phyloP scores from a whole-genome alignment of 64 coral and sea anemone species.

The Actinia tenebrosa region DNA sequence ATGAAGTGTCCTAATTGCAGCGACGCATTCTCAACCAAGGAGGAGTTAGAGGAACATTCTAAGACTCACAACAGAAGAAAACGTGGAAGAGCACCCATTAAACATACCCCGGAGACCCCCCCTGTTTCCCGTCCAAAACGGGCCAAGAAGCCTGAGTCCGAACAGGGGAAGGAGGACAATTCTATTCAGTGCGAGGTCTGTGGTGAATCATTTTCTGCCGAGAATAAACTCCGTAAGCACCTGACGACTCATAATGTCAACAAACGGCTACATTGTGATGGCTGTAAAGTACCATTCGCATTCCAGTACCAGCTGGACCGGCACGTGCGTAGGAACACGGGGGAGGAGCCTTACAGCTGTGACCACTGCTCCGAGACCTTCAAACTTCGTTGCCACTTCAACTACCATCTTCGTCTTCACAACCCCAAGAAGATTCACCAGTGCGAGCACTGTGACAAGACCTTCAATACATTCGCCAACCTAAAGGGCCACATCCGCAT shows the following conservation, averaged over 20 bases:
- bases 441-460: slow-evolving; percentile 17
- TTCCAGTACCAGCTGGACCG: slow-evolving; percentile 27
- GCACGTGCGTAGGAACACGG: slow-evolving; percentile 10
- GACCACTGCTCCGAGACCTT: slow-evolving; percentile 11
- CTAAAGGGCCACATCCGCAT: slow-evolving; percentile 19
- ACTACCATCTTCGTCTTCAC: slow-evolving; percentile 24
- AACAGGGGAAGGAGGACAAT: background rate
- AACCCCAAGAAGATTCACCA: slow-evolving; percentile 12
- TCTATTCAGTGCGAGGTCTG: slow-evolving; percentile 18
- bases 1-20: background rate
- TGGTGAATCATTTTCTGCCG: background rate
- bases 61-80: slow-evolving; percentile 16
- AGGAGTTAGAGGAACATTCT: background rate
- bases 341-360: slow-evolving; percentile 20
- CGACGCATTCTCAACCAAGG: background rate
- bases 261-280: slow-evolving; percentile 25
- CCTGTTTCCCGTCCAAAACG: background rate
- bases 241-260: slow-evolving; percentile 19
- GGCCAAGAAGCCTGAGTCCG: background rate
- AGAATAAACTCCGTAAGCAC: slow-evolving; percentile 17
- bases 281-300: slow-evolving; percentile 14
- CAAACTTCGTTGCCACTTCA: slow-evolving; percentile 26
- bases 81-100: background rate
- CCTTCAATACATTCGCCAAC: slow-evolving; percentile 27
- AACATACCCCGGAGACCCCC: background rate